Percentiles rank a stretch among this genome's conserved stretches.
Evolutionary conservation across 2,113 vertebrate genomes (phyloP).

Genomic region (Atlantisia rogersi): DNA sequence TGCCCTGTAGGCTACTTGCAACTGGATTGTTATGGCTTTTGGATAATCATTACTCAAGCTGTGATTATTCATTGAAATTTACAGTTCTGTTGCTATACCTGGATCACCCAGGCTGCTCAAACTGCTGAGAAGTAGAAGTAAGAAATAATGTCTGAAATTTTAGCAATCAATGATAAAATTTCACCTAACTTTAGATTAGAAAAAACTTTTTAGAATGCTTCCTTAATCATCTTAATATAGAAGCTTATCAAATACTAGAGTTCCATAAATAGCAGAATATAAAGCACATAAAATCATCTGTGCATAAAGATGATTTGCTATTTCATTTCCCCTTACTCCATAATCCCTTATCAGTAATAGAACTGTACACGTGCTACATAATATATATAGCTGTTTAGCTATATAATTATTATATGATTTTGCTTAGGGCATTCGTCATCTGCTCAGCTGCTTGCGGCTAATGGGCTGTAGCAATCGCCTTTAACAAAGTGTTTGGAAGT

Average conservation of each 20-base stretch:
- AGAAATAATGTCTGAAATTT: neutral
- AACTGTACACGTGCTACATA: neutral
- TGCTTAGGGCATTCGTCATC: neutral
- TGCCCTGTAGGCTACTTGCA: neutral
- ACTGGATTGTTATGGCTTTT: neutral
- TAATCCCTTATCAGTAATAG: neutral
- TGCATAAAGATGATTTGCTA: neutral
- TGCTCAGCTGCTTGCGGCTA: neutral
- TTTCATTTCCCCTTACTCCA: neutral
- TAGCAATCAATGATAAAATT: neutral
- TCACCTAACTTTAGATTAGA: neutral
- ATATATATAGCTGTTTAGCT: neutral
- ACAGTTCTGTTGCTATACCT: neutral
- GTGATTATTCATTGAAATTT: neutral
- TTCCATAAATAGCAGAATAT: neutral
- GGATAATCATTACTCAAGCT: neutral
- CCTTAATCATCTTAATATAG: neutral
- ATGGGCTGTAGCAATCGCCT: neutral
- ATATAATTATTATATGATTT: neutral
- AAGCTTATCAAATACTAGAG: neutral
- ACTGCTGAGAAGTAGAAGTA: neutral
- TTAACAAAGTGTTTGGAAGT: neutral
- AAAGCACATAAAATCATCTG: neutral
- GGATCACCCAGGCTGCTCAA: neutral
- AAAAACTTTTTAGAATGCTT: neutral